phyloP scores from a whole-genome alignment of 2,113 vertebrate species.

The Ceuthmochares aereus region DNA sequence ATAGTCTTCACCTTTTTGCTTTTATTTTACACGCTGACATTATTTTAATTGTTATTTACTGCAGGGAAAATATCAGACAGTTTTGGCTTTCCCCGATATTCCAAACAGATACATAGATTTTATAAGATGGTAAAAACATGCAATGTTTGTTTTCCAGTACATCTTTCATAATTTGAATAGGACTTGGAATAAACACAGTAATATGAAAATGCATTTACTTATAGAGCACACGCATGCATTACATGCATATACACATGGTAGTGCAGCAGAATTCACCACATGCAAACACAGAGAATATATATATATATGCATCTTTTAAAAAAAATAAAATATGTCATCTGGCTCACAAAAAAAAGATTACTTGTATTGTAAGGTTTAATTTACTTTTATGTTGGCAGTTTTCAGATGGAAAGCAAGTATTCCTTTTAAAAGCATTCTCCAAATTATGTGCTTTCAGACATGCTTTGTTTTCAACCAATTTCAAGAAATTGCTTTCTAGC shows the following conservation, averaged over 20 bases:
- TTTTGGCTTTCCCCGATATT: not conserved
- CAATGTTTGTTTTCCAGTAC: not conserved
- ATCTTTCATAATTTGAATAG: not conserved
- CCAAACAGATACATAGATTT: not conserved
- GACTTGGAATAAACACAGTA: not conserved
- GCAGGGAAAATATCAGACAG: not conserved
- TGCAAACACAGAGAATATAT: not conserved
- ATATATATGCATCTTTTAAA: not conserved
- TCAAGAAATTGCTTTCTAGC: not conserved
- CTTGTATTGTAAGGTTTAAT: not conserved
- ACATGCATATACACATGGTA: not conserved
- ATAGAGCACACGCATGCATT: not conserved
- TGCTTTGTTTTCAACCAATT: not conserved
- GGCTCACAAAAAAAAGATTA: not conserved
- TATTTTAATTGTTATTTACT: slow-evolving; percentile 29
- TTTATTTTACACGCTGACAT: not conserved
- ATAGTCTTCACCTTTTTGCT: not conserved
- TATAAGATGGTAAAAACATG: not conserved
- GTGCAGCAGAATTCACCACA: not conserved
- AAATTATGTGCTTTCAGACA: slow-evolving; percentile 24
- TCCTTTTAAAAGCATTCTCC: slow-evolving; percentile 26
- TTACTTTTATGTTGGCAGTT: slow-evolving; percentile 18
- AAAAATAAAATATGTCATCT: not conserved
- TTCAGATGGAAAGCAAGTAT: not conserved
- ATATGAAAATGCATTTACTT: not conserved